Conservation (phyloP, 2,113 vertebrate species). For the Oriolus oriolus region DNA sequence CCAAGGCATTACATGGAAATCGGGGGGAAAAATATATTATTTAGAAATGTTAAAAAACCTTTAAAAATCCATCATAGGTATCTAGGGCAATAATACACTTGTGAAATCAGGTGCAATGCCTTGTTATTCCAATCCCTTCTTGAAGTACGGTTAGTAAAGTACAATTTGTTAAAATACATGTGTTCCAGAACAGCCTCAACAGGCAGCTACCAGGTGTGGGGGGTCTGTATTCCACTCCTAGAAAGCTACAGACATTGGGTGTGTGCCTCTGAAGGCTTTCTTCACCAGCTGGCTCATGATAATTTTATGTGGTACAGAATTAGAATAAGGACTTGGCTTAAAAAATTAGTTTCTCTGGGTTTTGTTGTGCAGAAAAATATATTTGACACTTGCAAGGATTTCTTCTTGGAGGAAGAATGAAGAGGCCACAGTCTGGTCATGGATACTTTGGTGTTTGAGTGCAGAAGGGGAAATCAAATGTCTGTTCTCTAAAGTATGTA, state of each 20-base stretch:
- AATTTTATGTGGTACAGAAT: not conserved
- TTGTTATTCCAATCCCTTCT: not conserved
- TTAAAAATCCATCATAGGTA: not conserved
- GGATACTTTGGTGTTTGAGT: not conserved
- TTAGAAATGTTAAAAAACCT: not conserved
- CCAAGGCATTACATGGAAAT: not conserved
- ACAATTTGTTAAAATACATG: not conserved
- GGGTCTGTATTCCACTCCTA: not conserved
- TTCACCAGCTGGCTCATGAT: not conserved
- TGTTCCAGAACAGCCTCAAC: not conserved
- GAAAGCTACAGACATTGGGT: not conserved
- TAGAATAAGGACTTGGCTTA: not conserved
- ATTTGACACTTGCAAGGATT: not conserved
- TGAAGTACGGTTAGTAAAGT: not conserved
- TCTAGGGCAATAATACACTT: not conserved
- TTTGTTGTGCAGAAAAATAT: not conserved
- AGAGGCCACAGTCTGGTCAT: not conserved
- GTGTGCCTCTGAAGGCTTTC: not conserved
- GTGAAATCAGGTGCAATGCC: not conserved
- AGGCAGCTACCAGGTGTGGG: not conserved
- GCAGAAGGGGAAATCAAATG: not conserved
- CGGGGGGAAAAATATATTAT: fast-evolving
- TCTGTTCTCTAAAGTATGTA: not conserved
- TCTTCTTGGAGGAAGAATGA: not conserved
- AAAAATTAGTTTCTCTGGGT: not conserved